A percentile compares a stretch with the other conserved stretches of the same genome.
phyloP scores from a whole-genome alignment of 2,888 invertebrate species.

The Erannis defoliaria region DNA sequence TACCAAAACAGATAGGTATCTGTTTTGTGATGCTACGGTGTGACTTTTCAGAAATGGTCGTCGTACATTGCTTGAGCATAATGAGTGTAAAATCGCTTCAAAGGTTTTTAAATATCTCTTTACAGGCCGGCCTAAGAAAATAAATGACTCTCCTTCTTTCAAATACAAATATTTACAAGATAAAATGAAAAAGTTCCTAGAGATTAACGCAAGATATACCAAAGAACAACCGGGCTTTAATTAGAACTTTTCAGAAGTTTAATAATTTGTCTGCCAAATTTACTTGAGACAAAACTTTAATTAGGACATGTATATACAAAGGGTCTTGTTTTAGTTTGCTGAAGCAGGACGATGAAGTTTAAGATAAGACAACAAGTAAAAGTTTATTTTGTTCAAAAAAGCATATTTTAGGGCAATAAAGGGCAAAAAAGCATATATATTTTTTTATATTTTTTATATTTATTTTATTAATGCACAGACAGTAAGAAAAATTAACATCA shows the following conservation, averaged over 20 bases:
- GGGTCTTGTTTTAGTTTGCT: constrained; percentile 53
- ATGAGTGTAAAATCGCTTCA: neutral
- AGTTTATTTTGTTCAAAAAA: neutral
- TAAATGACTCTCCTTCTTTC: neutral
- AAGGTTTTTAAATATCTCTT: neutral
- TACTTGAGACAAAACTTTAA: constrained; percentile 69
- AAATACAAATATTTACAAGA: constrained; percentile 17
- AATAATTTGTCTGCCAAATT: constrained; percentile 71
- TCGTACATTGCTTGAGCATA: neutral
- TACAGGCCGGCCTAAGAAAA: neutral
- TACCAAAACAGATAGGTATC: no score
- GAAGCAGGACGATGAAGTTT: constrained; percentile 9
- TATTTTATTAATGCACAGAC: no score
- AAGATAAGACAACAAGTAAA: constrained; percentile 11
- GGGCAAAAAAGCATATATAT: no score
- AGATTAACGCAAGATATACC: constrained; percentile 40
- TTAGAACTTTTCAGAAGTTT: constrained; percentile 68
- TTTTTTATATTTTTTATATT: no score
- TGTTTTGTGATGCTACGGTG: no score
- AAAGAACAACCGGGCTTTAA: constrained; percentile 61
- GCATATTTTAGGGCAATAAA: no score
- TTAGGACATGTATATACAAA: constrained; percentile 67
- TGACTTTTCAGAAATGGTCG: no score
- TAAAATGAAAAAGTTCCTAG: constrained; percentile 42
- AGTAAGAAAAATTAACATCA: no score